Evolutionary conservation across 2,888 invertebrate species (phyloP).

Genomic region (Caenorhabditis auriculariae): DNA sequence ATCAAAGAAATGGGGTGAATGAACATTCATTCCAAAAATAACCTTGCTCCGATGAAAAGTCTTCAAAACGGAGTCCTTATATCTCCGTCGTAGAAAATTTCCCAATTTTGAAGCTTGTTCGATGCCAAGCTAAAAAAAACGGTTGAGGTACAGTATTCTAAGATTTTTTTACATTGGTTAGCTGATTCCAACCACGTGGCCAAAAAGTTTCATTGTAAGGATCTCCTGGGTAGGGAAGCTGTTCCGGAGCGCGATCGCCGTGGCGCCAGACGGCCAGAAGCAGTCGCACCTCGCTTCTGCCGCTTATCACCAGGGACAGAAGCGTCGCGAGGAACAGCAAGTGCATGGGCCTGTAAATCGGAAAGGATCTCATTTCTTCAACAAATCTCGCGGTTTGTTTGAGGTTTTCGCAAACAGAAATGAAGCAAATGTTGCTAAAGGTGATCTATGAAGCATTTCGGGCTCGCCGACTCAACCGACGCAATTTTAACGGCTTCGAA

Average conservation of each 20-base stretch:
- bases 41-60: slow-evolving; percentile 22
- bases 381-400: too few relatives aligned
- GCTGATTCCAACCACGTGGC: slow-evolving; percentile 56
- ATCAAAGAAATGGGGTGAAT: not conserved
- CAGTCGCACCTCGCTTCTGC: too few relatives aligned
- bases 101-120: slow-evolving; percentile 28
- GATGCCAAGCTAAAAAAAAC: slow-evolving; percentile 23
- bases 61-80: slow-evolving; percentile 18
- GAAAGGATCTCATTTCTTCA: too few relatives aligned
- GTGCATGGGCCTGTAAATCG: too few relatives aligned
- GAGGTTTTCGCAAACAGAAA: too few relatives aligned
- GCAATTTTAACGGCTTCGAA: too few relatives aligned
- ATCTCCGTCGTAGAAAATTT: slow-evolving; percentile 17
- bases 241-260: slow-evolving; percentile 82
- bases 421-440: too few relatives aligned
- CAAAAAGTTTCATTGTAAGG: slow-evolving; percentile 40
- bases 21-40: not conserved
- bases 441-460: too few relatives aligned
- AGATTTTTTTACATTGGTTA: slow-evolving; percentile 44
- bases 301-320: too few relatives aligned
- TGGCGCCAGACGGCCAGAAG: slow-evolving; percentile 75
- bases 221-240: slow-evolving; percentile 48
- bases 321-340: too few relatives aligned
- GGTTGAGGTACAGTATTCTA: not conserved
- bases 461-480: too few relatives aligned